Base-by-base conservation (phyloP, 2,113 vertebrate genomes). In the Oncorhynchus masou region DNA sequence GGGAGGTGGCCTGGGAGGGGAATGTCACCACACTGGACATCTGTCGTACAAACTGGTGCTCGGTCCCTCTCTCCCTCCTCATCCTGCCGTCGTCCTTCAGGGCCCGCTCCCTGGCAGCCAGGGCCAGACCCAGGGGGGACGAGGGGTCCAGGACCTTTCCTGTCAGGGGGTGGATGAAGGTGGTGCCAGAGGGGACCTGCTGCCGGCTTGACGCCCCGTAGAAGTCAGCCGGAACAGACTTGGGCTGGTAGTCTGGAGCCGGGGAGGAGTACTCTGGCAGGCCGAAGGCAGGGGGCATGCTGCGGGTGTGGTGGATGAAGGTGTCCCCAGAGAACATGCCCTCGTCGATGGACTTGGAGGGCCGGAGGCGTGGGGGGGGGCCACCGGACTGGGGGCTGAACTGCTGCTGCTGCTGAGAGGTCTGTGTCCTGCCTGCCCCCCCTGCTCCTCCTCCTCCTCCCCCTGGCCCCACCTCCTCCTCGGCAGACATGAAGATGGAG, bases 281-380 rank as follows among this genome's bases (percentile, higher is more conserved):
- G 20, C 92, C 94, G 51, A 94, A 94, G 75, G 94, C 90, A 51
- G 88, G 93, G 79, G 78, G 95, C 92, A 95, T 96, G 87, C 90
- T 94, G 72, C 94, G 93, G 22, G 92, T 91, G 82, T 96, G 94
- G 69, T 96, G 95, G 76, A 96, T 93, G 81, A 95, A 95, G 24
- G 94, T 94, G 89, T 96, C 95, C 1, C 92, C 94, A 0, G 95
- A 95, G 79, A 97, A 97, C 95, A 97, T 95, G 85, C 95, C 96
- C 71, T 97, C 96, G n/a, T 97, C 96, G 22, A 97, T 97, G 69
- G 96, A 97, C 59, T 97, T 97, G 77, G 96, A 97, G 27, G 96
- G 95, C 13, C 95, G 93, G 71, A 97, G 90, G 27, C 95, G 92
- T 0, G 94, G 91, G 3, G 91, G 89, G 1, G 93, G 91, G 45